Evolutionary conservation across 2,888 invertebrate species (phyloP), one percentile per base, ranked within the genome.

Genomic region (Pyrrhia umbra): DNA sequence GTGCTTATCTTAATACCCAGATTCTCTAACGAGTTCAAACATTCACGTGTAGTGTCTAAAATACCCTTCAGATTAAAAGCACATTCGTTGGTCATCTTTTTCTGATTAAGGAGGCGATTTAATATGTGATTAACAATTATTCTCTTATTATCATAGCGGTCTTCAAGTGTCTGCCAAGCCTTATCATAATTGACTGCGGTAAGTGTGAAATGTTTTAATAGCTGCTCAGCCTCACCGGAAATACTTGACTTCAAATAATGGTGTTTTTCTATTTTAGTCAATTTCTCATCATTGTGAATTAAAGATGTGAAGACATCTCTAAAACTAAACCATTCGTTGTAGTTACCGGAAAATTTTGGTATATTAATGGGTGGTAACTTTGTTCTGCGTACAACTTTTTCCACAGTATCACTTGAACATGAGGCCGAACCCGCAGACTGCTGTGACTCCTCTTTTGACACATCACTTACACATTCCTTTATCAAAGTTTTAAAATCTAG

Each of bases 11-110:
- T 40, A 5, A 74, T 68, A 0, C 70, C 45, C 8, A 77, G 25
- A 51, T 73, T 74, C 27, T 49, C 56, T n/a, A 69, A 45, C 15
- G 60, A 46, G 13, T 39, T 54, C 1, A 75, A 50, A 54, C 78
- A 80, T 51, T 80, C 56, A 1, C 27, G 66, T 3, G 80, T 74
- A 0, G 68, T 79, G 59, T 79, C 79, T 34, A 82, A 40, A 4
- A 82, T 18, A 9, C 68, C 65, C 34, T 78, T 81, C 25, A 82
- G 60, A 21, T 56, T 52, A 8, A 30, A 54, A 5, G 74, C 43
- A 6, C 74, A 71, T 62, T 74, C 75, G 5, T 34, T 16, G n/a
- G 20, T 55, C 10, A 72, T 30, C 10, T 52, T 68, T 18, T 58
- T 75, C 57, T 79, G 79, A 46, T 20, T 59, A 2, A 79, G 39